Percentiles rank a stretch among this genome's conserved stretches.
These are phyloP conservation scores for Tubulanus polymorphus DNA, from an alignment of 2,888 invertebrate species.

Conservation along the genomic window DNA sequence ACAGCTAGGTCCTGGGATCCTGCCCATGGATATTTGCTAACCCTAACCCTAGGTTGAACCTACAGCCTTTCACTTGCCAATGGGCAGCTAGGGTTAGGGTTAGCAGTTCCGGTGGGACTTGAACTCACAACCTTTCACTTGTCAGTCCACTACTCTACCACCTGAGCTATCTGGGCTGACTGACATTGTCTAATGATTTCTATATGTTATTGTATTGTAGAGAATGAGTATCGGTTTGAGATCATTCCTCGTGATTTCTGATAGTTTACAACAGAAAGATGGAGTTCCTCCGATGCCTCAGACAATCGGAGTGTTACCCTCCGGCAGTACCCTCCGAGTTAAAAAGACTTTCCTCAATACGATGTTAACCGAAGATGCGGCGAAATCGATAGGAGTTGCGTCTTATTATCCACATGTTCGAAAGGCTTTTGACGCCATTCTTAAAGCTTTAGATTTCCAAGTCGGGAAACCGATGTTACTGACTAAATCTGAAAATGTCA, in stretches of 20 bases:
- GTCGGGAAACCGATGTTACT: slow-evolving; percentile 96
- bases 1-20: no score
- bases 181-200: no score
- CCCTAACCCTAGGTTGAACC: no score
- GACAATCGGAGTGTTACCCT: slow-evolving; percentile 88
- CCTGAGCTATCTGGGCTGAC: no score
- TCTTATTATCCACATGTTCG: slow-evolving; percentile 94
- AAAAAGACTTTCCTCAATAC: slow-evolving; percentile 95
- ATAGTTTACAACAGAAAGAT: slow-evolving; percentile 96
- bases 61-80: no score
- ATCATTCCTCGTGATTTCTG: slow-evolving; percentile 96
- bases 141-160: no score
- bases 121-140: no score
- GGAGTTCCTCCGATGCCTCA: slow-evolving; percentile 99
- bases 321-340: slow-evolving; percentile 88
- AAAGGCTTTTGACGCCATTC: slow-evolving; percentile 90
- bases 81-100: no score
- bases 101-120: no score
- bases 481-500: slow-evolving; percentile 92
- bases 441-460: slow-evolving; percentile 89
- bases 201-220: slow-evolving; percentile 34
- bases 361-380: slow-evolving; percentile 79
- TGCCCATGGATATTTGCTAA: no score
- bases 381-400: slow-evolving; percentile 93
- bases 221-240: slow-evolving; percentile 97